Percentiles rank a stretch among this genome's conserved stretches.
phyloP scores from a whole-genome alignment of 2,888 invertebrate genomes.

The Drosophila anceps region DNA sequence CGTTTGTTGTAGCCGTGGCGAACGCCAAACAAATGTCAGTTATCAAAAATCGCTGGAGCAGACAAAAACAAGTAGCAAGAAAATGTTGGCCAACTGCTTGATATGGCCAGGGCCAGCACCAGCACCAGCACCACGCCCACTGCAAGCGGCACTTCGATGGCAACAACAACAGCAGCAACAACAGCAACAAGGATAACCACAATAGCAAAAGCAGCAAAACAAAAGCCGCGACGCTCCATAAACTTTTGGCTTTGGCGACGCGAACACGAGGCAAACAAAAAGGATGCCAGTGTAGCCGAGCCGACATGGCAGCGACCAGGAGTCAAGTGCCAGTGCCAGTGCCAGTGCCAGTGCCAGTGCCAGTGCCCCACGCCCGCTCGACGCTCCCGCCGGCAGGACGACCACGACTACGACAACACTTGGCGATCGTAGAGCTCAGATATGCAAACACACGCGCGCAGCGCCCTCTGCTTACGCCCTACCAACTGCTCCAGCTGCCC shows the following conservation, averaged over 20 bases:
- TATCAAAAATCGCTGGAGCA: constrained; percentile 73
- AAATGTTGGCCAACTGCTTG: constrained; percentile 74
- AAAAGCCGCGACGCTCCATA: constrained; percentile 76
- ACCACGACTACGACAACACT: constrained; percentile 48
- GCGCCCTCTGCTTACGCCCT: neutral
- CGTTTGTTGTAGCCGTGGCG: constrained; percentile 49
- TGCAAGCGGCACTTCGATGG: constrained; percentile 1
- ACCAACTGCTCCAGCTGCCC: neutral
- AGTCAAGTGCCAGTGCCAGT: constrained; percentile 60
- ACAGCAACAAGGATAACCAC: constrained; percentile 5
- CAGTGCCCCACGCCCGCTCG: constrained; percentile 31
- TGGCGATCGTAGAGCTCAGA: constrained; percentile 68
- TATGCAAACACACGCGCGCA: constrained; percentile 71
- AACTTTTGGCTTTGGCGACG: constrained; percentile 66
- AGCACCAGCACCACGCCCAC: constrained; percentile 51
- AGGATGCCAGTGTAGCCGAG: constrained; percentile 29
- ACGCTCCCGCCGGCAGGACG: constrained; percentile 39
- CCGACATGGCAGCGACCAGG: constrained; percentile 30
- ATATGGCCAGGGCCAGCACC: constrained; percentile 55
- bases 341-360: constrained; percentile 60
- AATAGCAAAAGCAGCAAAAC: constrained; percentile 29
- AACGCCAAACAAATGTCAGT: constrained; percentile 69
- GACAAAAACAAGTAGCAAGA: constrained; percentile 76
- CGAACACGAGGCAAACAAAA: constrained; percentile 43
- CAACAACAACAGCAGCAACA: constrained; percentile 7